These are phyloP conservation scores for Caenorhabditis sp. DNA, from an alignment of 2,888 invertebrate species.

Conservation along the genomic window DNA sequence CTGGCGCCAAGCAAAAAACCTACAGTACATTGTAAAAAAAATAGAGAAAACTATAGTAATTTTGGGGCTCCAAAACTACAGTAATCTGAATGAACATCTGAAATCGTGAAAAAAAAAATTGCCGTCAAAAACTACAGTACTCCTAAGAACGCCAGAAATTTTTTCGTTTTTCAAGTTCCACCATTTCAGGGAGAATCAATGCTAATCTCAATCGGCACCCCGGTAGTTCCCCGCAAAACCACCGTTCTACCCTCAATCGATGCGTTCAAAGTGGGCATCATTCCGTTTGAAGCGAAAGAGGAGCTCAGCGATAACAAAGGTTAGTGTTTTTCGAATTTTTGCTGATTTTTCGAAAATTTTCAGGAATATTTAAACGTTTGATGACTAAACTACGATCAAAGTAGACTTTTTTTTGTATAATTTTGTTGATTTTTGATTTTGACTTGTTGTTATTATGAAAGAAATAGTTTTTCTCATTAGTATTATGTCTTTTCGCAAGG, in stretches of 20 bases:
- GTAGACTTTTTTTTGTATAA: neutral
- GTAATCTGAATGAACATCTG: no score
- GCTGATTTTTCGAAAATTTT: no score
- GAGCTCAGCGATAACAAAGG: conserved; percentile 18
- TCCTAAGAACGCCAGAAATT: no score
- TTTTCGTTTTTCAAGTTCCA: no score
- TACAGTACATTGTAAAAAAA: no score
- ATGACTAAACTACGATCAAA: conserved; percentile 3
- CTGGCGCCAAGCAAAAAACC: no score
- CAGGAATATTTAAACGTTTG: conserved; percentile 7
- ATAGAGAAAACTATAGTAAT: no score
- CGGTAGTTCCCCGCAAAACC: neutral
- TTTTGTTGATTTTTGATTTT: neutral
- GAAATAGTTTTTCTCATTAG: neutral
- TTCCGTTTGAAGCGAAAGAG: conserved; percentile 34
- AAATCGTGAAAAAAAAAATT: no score
- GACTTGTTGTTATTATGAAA: neutral
- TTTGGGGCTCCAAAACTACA: no score
- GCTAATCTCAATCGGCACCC: conserved; percentile 16
- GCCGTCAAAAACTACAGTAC: no score
- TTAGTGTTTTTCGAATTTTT: neutral
- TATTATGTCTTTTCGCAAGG: neutral
- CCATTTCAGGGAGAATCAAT: conserved; percentile 26
- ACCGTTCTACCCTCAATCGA: conserved; percentile 9
- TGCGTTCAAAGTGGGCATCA: conserved; percentile 31